Conservation (phyloP, 1,140 invertebrate species). For the Choristoneura fumiferana region DNA sequence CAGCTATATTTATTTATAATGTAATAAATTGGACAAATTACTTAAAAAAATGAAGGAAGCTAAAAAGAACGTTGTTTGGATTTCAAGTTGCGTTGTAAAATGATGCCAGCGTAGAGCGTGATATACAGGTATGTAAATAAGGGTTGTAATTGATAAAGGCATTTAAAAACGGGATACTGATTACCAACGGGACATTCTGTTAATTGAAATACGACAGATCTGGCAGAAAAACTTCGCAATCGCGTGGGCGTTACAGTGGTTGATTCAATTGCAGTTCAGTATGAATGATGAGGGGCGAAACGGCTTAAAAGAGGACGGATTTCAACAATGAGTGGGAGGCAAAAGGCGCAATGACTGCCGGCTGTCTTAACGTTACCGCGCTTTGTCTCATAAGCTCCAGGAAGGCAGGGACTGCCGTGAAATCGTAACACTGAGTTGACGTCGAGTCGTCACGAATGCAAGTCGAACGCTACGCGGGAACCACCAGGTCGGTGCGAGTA, state of each 20-base stretch:
- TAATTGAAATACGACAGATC: too few relatives aligned
- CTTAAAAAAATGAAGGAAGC: conserved; percentile 41
- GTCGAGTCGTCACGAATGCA: conserved; percentile 5
- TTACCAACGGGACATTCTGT: too few relatives aligned
- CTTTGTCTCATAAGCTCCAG: conserved; percentile 13
- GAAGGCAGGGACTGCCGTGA: background rate
- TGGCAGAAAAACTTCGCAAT: background rate
- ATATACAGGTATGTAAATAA: too few relatives aligned
- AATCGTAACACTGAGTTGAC: background rate
- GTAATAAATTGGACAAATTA: conserved; percentile 43
- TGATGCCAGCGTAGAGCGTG: too few relatives aligned
- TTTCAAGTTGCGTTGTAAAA: too few relatives aligned
- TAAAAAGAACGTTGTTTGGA: conserved; percentile 25
- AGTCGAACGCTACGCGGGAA: conserved; percentile 31
- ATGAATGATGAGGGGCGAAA: background rate
- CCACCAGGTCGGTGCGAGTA: conserved; percentile 20
- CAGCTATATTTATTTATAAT: conserved; percentile 53
- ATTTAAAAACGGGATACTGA: too few relatives aligned
- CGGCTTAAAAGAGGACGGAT: background rate
- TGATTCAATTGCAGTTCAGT: background rate
- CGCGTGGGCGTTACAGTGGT: background rate
- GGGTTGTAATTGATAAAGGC: too few relatives aligned
- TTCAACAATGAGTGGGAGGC: conserved; percentile 4
- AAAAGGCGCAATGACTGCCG: conserved; percentile 10
- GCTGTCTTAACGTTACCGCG: conserved; percentile 16